Base-by-base conservation (phyloP, 2,113 vertebrate species). In the Seriola rivoliana region DNA sequence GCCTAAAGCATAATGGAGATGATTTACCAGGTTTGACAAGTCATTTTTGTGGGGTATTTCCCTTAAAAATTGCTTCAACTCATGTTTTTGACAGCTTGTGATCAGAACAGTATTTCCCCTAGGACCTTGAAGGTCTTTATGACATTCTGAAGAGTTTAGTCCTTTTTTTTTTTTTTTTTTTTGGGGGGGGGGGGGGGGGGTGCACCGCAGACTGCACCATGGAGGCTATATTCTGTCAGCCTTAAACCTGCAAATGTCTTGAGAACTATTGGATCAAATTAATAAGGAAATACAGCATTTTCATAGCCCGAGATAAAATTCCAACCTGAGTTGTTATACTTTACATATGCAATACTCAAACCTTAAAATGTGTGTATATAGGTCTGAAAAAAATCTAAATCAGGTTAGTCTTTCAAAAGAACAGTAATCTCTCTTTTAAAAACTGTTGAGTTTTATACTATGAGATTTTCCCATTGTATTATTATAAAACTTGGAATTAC, bases 21-120 rank as follows among this genome's bases (percentile, higher is more conserved):
- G 86, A 85, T 78, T 70, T 76, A 83, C 54, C 29, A 64, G 65
- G 48, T 82, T 86, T 86, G 86, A 87, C 78, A 88, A 81, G 73
- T 81, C 0, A 32, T 75, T 78, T 84, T 78, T 84, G 64, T 69
- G 64, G 69, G 54, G 23, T 54, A 62, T 75, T 78, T 81, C 65
- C 36, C 48, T 48, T 63, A 60, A 82, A 87, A 77, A 58, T 32
- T 2, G 48, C n/a, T 34, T 50, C 52, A 48, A 19, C 32, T 86
- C 48, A 4, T 67, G 57, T 80, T 65, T 80, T 36, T 84, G 44
- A 79, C 58, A 67, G 58, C n/a, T 57, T 52, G 66, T 65, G 44
- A 75, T 72, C 60, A 70, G 59, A 29, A 71, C 44, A 80, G 25
- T 73, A 62, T 79, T 82, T 82, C 29, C 63, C 50, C 9, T 23